Percentiles rank a stretch among this genome's conserved stretches.
Conservation (phyloP, 2,113 vertebrate genomes). For the Mesoclemmys tuberculata region DNA sequence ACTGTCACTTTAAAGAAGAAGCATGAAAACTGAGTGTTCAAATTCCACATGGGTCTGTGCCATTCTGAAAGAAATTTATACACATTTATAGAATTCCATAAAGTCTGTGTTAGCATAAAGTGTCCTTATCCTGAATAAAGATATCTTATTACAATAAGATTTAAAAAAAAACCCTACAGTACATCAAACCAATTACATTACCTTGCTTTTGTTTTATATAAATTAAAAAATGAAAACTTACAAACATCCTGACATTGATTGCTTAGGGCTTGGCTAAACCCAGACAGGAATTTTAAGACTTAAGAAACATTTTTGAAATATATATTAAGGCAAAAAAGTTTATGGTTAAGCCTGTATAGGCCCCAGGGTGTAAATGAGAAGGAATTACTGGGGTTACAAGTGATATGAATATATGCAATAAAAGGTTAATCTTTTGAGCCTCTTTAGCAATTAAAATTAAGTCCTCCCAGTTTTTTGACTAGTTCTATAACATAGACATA, state of each 20-base stretch:
- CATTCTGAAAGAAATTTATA: neutral
- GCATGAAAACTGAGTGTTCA: neutral
- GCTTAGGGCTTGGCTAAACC: neutral
- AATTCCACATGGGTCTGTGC: neutral
- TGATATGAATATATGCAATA: neutral
- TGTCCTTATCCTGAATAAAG: neutral
- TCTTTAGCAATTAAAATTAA: neutral
- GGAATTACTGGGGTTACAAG: slow-evolving; percentile 21
- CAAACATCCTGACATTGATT: neutral
- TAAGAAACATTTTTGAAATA: neutral
- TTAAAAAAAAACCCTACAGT: neutral
- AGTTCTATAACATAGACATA: slow-evolving; percentile 15
- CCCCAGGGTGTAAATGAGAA: slow-evolving; percentile 35
- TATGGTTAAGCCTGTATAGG: neutral
- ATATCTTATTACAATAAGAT: neutral
- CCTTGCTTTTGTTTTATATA: neutral
- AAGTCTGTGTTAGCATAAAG: neutral
- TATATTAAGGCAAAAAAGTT: neutral
- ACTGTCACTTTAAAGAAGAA: neutral
- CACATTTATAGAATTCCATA: neutral
- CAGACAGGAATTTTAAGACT: neutral
- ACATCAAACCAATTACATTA: neutral
- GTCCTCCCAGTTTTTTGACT: neutral
- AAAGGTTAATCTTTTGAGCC: neutral
- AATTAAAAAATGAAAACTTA: neutral